Conservation (phyloP, 2,888 invertebrate genomes). For the Lasioglossum leucozonium region DNA sequence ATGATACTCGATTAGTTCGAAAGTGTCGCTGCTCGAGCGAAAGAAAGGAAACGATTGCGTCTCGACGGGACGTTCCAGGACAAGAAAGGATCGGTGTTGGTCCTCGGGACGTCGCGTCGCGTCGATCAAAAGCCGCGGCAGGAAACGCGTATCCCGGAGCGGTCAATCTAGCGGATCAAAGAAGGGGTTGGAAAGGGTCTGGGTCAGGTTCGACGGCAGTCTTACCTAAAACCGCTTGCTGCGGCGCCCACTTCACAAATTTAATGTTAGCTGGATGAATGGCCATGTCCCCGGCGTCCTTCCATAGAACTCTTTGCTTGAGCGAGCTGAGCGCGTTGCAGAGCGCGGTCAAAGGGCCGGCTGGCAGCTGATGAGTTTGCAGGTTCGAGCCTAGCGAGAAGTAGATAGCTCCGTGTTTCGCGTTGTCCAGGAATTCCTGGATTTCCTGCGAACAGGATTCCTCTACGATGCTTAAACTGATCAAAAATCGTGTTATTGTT, state of each 20-base stretch:
- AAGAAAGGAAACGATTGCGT: background rate
- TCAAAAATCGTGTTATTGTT: background rate
- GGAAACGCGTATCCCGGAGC: constrained; percentile 56
- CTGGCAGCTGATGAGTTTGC: constrained; percentile 81
- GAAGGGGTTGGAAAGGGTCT: constrained; percentile 49
- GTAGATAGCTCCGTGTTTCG: constrained; percentile 81
- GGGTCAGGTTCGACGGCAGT: constrained; percentile 17
- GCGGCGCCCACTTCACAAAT: constrained; percentile 83
- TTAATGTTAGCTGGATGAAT: constrained; percentile 82
- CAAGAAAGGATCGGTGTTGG: background rate
- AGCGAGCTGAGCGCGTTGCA: constrained; percentile 80
- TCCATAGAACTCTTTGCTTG: constrained; percentile 83
- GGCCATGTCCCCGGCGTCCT: constrained; percentile 78
- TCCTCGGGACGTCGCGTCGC: background rate
- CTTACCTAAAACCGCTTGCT: constrained; percentile 83
- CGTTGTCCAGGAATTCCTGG: constrained; percentile 80
- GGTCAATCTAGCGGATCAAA: constrained; percentile 59
- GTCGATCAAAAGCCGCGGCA: constrained; percentile 23
- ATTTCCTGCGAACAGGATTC: constrained; percentile 75
- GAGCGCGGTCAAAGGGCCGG: constrained; percentile 76
- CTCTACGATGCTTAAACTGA: background rate
- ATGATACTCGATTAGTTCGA: background rate
- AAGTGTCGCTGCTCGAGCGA: background rate
- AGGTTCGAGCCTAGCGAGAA: constrained; percentile 84
- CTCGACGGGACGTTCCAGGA: background rate